Evolutionary conservation across 2,113 vertebrate species (phyloP).

Genomic region (Eira barbara): DNA sequence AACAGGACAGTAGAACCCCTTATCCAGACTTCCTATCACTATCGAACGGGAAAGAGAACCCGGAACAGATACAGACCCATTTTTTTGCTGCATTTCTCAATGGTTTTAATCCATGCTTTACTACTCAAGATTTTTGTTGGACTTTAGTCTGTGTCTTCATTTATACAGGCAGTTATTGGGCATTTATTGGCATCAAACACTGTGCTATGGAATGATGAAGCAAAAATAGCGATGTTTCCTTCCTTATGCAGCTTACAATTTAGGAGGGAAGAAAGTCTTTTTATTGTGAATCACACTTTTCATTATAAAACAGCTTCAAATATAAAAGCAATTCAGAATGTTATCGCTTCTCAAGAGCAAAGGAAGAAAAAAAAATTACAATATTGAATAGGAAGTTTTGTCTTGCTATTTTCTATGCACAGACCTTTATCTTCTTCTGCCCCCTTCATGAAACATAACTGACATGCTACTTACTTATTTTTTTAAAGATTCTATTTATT

Average conservation of each 20-base stretch:
- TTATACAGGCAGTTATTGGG: not conserved
- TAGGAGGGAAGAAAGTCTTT: not conserved
- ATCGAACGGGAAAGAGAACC: not conserved
- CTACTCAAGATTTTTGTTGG: not conserved
- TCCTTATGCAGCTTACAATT: not conserved
- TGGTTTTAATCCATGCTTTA: not conserved
- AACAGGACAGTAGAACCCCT: accelerated
- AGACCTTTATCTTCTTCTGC: not conserved
- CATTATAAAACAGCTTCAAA: not conserved
- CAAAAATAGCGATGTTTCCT: not conserved
- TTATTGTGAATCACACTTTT: not conserved
- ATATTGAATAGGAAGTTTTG: not conserved
- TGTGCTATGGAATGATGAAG: not conserved
- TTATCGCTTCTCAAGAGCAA: not conserved
- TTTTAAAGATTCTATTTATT: no score
- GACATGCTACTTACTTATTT: no score
- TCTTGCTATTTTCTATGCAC: not conserved
- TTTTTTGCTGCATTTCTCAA: not conserved
- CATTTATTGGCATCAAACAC: not conserved
- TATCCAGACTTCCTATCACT: not conserved
- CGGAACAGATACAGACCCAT: not conserved
- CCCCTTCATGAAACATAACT: not conserved
- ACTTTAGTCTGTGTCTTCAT: not conserved
- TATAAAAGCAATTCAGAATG: not conserved
- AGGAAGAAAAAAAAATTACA: not conserved